phyloP scores from a whole-genome alignment of 2,797 vertebrate genomes.

The Crenichthys baileyi region DNA sequence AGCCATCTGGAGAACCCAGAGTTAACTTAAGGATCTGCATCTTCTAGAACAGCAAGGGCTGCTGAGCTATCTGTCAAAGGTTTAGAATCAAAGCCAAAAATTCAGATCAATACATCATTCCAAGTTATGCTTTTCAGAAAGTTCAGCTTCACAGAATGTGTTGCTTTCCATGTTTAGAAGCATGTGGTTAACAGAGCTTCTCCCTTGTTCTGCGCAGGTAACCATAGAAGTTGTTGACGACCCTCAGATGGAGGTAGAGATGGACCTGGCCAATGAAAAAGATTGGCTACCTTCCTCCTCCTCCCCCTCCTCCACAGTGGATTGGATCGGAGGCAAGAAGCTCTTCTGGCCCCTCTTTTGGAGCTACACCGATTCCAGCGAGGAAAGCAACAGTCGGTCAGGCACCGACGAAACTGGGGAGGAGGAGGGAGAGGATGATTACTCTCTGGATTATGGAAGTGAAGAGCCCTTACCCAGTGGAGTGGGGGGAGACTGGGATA shows the following conservation, averaged over 20 bases:
- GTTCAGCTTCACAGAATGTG: neutral
- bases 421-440: slow-evolving; percentile 82
- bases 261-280: slow-evolving; percentile 87
- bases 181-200: neutral
- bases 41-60: neutral
- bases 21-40: neutral
- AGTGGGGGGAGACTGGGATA: slow-evolving; percentile 83
- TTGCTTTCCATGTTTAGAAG: neutral
- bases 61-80: neutral
- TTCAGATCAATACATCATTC: neutral
- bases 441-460: slow-evolving; percentile 85
- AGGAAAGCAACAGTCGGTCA: slow-evolving; percentile 76
- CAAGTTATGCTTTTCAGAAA: too few relatives aligned
- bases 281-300: slow-evolving; percentile 83
- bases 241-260: slow-evolving; percentile 88
- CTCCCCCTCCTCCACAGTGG: slow-evolving; percentile 78
- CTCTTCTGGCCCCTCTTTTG: slow-evolving; percentile 94
- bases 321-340: slow-evolving; percentile 86
- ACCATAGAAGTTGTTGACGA: slow-evolving; percentile 91
- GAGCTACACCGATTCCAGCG: slow-evolving; percentile 85
- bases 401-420: slow-evolving; percentile 76
- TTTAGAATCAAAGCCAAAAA: neutral
- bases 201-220: slow-evolving; percentile 75
- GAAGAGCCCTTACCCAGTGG: slow-evolving; percentile 87
- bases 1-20: neutral